phyloP scores from a whole-genome alignment of 2,797 vertebrate genomes.

The Rhinophrynus dorsalis region DNA sequence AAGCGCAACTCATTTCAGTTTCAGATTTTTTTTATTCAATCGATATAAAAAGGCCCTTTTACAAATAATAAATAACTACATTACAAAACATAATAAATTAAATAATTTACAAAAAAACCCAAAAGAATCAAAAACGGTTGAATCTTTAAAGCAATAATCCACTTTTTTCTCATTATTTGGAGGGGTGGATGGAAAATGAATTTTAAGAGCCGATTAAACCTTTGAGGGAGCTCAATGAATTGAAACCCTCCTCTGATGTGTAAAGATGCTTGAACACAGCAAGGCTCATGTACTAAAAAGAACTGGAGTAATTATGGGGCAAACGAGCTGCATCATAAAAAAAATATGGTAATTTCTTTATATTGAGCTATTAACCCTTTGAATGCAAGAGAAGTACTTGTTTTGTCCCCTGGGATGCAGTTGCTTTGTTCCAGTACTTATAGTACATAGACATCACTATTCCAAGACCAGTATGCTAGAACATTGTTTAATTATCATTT shows the following conservation, averaged over 20 bases:
- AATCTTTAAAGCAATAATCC: not conserved
- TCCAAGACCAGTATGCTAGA: too few species aligned
- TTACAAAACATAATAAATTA: conserved; percentile 40
- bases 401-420: too few species aligned
- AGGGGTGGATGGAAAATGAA: not conserved
- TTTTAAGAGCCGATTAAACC: not conserved
- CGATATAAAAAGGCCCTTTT: conserved; percentile 21
- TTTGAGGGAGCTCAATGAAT: not conserved
- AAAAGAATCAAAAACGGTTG: not conserved
- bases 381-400: too few species aligned
- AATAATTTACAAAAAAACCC: conserved; percentile 35
- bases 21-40: conserved; percentile 31
- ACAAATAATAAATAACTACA: conserved; percentile 38
- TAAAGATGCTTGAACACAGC: too few species aligned
- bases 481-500: too few species aligned
- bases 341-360: too few species aligned
- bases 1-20: not conserved
- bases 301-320: too few species aligned
- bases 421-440: too few species aligned
- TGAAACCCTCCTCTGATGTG: not conserved
- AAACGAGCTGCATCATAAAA: too few species aligned
- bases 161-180: not conserved
- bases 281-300: too few species aligned
- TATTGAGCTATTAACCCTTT: too few species aligned
- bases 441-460: too few species aligned